Evolutionary conservation across 2,797 vertebrate genomes (phyloP).

Genomic region (Phoeniculus purpureus): DNA sequence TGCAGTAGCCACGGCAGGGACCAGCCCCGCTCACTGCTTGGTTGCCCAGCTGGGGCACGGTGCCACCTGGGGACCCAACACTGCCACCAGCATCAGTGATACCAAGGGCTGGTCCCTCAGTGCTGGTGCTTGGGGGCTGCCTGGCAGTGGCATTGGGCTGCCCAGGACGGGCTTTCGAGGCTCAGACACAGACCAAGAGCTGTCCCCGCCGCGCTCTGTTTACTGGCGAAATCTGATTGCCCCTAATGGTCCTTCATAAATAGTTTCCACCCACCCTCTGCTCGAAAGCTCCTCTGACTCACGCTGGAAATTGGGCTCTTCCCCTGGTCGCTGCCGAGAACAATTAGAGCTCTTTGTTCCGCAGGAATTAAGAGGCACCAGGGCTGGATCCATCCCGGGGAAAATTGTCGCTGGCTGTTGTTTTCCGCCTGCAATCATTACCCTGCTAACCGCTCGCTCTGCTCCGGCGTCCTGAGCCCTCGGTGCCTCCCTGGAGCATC

Average conservation of each 20-base stretch:
- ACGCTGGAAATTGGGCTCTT: slow-evolving; percentile 69
- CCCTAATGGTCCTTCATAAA: slow-evolving; percentile 67
- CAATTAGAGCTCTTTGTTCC: slow-evolving; percentile 74
- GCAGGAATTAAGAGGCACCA: slow-evolving; percentile 68
- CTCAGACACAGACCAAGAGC: slow-evolving; percentile 46
- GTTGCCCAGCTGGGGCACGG: not conserved
- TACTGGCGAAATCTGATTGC: slow-evolving; percentile 62
- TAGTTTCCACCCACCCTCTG: slow-evolving; percentile 68
- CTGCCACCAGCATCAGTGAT: not conserved
- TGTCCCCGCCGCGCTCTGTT: slow-evolving; percentile 44
- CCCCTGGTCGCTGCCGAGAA: slow-evolving; percentile 69
- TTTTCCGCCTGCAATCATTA: slow-evolving; percentile 67
- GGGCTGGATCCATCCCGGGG: slow-evolving; percentile 70
- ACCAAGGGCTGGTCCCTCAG: not conserved
- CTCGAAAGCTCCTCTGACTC: slow-evolving; percentile 71
- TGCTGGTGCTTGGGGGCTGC: not conserved
- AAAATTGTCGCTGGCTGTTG: slow-evolving; percentile 71
- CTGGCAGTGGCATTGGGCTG: not conserved
- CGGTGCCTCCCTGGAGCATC: not conserved
- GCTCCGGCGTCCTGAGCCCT: slow-evolving; percentile 46
- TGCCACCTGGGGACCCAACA: not conserved
- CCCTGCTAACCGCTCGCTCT: slow-evolving; percentile 48
- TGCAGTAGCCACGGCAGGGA: not conserved
- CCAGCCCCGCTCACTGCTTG: not conserved
- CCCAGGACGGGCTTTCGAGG: slow-evolving; percentile 38